phyloP scores from a whole-genome alignment of 30 jellyfish, hydroid and myxozoan genomes.

The Rhopilema esculentum region DNA sequence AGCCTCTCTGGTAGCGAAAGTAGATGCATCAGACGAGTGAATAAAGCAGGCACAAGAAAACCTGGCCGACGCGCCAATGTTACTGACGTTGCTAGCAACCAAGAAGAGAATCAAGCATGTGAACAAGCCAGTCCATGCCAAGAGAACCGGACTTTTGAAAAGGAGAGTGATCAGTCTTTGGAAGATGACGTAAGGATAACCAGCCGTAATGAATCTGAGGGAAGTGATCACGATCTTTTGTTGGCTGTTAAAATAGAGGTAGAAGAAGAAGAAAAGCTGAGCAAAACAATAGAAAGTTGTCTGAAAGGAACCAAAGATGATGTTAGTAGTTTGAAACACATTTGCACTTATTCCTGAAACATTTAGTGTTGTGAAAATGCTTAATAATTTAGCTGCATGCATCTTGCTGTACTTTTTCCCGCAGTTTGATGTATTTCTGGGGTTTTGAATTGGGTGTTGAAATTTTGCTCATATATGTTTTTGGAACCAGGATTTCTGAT shows the following conservation, averaged over 20 bases:
- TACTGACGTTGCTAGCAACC: not conserved
- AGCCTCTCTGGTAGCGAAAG: slow-evolving; percentile 45
- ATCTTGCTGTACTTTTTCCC: no score
- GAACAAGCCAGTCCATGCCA: not conserved
- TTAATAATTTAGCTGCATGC: no score
- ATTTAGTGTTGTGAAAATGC: no score
- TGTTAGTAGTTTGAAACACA: not conserved
- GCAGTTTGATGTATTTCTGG: no score
- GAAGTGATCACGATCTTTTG: no score
- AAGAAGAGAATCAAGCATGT: not conserved
- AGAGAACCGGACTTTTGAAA: not conserved
- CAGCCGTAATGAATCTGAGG: not conserved
- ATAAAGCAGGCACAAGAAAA: not conserved
- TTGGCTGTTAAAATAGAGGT: not conserved
- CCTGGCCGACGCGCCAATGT: not conserved
- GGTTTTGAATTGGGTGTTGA: no score
- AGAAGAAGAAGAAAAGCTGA: not conserved
- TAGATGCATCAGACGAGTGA: slow-evolving; percentile 2
- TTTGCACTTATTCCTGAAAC: no score
- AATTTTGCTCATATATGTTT: no score
- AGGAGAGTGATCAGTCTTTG: not conserved
- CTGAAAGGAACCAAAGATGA: not conserved
- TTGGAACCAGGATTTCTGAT: no score
- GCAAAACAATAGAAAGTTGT: not conserved
- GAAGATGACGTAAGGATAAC: not conserved